Evolutionary conservation across 1,140 invertebrate genomes (phyloP), one percentile per base, ranked within the genome.

Genomic region (Drosophila bocki): DNA sequence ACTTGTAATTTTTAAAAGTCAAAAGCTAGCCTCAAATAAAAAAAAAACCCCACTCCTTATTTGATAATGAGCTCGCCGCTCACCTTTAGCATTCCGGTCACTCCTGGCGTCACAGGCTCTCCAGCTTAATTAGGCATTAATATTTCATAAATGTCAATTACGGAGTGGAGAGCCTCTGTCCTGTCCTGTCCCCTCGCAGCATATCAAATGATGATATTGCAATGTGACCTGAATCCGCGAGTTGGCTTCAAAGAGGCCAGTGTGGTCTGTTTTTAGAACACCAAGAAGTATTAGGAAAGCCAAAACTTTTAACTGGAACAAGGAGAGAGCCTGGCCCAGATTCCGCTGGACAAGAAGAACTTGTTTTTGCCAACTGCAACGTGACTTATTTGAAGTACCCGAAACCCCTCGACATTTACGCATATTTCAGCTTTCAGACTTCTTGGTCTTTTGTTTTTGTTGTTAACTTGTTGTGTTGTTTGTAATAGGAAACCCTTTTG

Each of bases 401-500:
- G 53, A 56, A 88, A 88, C 76, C 82, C 76, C 79, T 79, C 39
- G 62, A 75, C 60, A 70, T 71, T 87, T 50, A 45, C 47, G 61
- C 75, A 82, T 81, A 78, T 78, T 82, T 82, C 61, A 22, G 13
- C 37, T 35, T 59, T 42, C 61, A 67, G 47, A 32, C 67, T 65
- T 41, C 45, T 29, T 44, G 48, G 11, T 17, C 17, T 33, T 33
- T 44, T 62, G 57, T 44, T 78, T 78, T 51, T 81, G 67, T 51
- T 81, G 78, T 33, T 37, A 86, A 82, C 71, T 84, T 68, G 48
- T 84, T 85, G 75, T 90, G 68, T 90, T 90, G 80, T 68, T 75
- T 90, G 85, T 90, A 88, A 88, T 75, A 72, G 81, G 85, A 88
- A 90, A 88, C 85, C 84, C 70, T 83, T 56, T 90, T 90, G 85